Conservation (phyloP, 37 sponge, comb jelly and placozoan genomes). For the Mnemiopsis leidyi region DNA sequence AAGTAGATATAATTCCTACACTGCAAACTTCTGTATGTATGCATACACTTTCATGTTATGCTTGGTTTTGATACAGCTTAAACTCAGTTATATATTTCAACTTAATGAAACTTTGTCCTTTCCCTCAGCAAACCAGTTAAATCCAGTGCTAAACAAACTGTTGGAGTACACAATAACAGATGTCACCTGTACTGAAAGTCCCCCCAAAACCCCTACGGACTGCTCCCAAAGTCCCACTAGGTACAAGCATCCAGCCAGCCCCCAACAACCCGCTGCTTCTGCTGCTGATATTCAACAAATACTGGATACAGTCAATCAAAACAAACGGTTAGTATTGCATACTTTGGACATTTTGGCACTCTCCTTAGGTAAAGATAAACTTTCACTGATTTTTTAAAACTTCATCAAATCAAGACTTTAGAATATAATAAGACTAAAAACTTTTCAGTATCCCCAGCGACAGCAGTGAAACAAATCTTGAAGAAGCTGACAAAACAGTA, state of each 20-base stretch:
- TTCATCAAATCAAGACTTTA: too few relatives aligned
- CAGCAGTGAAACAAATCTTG: background rate
- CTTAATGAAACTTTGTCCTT: too few relatives aligned
- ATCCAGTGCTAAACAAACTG: background rate
- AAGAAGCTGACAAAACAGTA: background rate
- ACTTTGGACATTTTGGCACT: background rate
- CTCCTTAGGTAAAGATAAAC: too few relatives aligned
- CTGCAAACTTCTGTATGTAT: too few relatives aligned
- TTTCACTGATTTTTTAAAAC: too few relatives aligned
- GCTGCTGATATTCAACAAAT: background rate
- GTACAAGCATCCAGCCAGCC: background rate
- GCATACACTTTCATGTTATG: background rate
- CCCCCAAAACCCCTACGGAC: background rate
- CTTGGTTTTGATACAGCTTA: background rate
- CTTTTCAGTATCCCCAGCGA: background rate
- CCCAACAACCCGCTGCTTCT: background rate
- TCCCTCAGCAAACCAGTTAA: background rate
- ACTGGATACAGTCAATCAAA: background rate
- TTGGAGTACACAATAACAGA: background rate
- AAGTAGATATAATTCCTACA: too few relatives aligned
- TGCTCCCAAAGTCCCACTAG: background rate
- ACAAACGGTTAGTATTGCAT: background rate
- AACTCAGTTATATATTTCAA: background rate
- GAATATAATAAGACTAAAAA: too few relatives aligned
- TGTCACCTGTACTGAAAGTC: background rate